phyloP scores from a whole-genome alignment of 1,140 invertebrate species.

The Drosophila hydei region DNA sequence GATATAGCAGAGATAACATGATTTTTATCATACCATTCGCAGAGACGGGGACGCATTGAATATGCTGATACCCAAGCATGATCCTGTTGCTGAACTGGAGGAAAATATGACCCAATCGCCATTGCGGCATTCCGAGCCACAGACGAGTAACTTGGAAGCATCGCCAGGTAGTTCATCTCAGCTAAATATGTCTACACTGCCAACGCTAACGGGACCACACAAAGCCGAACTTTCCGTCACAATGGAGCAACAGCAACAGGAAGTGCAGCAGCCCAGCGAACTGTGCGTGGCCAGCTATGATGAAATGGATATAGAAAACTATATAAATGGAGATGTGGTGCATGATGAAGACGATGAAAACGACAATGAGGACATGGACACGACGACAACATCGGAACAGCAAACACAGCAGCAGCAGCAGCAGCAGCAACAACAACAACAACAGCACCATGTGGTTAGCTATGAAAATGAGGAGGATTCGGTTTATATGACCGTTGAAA shows the following conservation, averaged over 20 bases:
- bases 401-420: slow-evolving; percentile 36
- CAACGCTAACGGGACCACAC: slow-evolving; percentile 63
- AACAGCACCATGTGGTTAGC: slow-evolving; percentile 29
- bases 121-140: slow-evolving; percentile 43
- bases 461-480: slow-evolving; percentile 56
- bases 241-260: slow-evolving; percentile 50
- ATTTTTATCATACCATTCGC: not conserved
- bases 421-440: slow-evolving; percentile 34
- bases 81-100: slow-evolving; percentile 56
- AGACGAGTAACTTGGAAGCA: slow-evolving; percentile 42
- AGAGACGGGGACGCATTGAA: slow-evolving; percentile 63
- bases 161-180: slow-evolving; percentile 51
- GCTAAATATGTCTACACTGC: slow-evolving; percentile 57
- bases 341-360: slow-evolving; percentile 60
- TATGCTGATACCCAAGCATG: slow-evolving; percentile 63
- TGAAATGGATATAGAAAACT: slow-evolving; percentile 81
- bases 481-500: slow-evolving; percentile 66
- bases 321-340: slow-evolving; percentile 72
- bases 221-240: slow-evolving; percentile 46
- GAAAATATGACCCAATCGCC: slow-evolving; percentile 61
- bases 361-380: slow-evolving; percentile 66
- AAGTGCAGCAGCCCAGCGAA: slow-evolving; percentile 56
- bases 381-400: slow-evolving; percentile 45
- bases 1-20: not conserved
- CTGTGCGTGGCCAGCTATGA: slow-evolving; percentile 70